Evolutionary conservation across 2,113 vertebrate species (phyloP), one percentile per base, ranked within the genome.

Genomic region (Protobothrops flavoviridis): DNA sequence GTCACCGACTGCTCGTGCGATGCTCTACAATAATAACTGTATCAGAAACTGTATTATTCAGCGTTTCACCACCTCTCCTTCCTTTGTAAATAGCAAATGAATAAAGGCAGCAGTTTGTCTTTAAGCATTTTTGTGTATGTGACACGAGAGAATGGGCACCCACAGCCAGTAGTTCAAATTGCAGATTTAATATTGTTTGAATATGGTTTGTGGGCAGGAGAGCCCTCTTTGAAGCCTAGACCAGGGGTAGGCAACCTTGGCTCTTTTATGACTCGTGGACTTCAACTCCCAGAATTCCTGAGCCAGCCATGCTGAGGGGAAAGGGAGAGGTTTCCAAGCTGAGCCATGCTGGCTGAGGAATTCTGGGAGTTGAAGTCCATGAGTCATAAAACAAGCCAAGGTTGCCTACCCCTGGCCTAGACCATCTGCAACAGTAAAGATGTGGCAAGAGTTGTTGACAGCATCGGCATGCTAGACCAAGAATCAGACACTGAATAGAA

Each of bases 21-120:
- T 53, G 33, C 88, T 45, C 12, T 13, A 55, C 29, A 33, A 20
- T 26, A 45, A 48, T n/a, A 69, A 89, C 74, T 45, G 87, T 89
- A 89, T 81, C 50, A 13, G 6, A 74, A 56, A 52, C 50, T 69
- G n/a, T 81, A 81, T 6, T 74, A 56, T 91, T 91, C 69, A 24
- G 90, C 39, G 5, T 91, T 91, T 81, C 5, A 91, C 12, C 69
- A 52, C 21, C 13, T n/a, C 23, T 33, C 55, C 24, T 50, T 21
- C 52, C n/a, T 45, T 88, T 97, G 97, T 97, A 97, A 96, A 97
- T 97, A 96, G 95, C 94, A 95, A 93, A 92, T 96, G 92, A 97
- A 97, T 97, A 97, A 97, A 97, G 96, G 94, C 94, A 92, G 5
- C 2, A 1, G 94, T 94, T 50, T 94, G 96, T 97, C 96, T 97